Evolutionary conservation across 2,888 invertebrate genomes (phyloP).

Genomic region (Caenorhabditis sp.): DNA sequence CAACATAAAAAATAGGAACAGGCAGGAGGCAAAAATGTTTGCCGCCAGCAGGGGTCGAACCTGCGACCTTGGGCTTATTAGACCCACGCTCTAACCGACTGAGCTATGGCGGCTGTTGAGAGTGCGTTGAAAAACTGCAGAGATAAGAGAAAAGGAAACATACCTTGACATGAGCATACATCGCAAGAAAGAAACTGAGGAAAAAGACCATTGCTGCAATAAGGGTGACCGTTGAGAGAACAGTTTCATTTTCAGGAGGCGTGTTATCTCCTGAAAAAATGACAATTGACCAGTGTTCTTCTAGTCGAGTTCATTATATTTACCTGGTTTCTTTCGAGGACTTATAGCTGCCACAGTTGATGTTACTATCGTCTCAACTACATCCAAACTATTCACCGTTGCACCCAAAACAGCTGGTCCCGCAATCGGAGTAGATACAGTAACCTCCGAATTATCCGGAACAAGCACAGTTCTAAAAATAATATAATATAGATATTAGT

Average conservation of each 20-base stretch:
- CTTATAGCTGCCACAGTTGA: constrained; percentile 18
- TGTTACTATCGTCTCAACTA: constrained; percentile 13
- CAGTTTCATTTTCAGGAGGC: constrained; percentile 46
- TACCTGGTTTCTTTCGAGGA: constrained; percentile 21
- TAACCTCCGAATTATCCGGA: no score
- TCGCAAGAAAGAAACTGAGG: constrained; percentile 75
- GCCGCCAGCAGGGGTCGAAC: constrained; percentile 70
- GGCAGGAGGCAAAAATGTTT: constrained; percentile 43
- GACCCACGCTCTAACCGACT: constrained; percentile 71
- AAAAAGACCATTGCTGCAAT: constrained; percentile 75
- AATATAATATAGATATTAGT: no score
- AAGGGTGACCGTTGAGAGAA: constrained; percentile 73
- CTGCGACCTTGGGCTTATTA: constrained; percentile 71
- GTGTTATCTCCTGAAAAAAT: constrained; percentile 27
- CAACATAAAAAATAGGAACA: background rate
- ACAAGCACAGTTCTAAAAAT: no score
- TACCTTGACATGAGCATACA: constrained; percentile 75
- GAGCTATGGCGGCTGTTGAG: constrained; percentile 63
- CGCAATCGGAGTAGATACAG: constrained; percentile 3
- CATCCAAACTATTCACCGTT: background rate
- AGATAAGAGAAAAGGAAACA: background rate
- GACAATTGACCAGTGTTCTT: no score
- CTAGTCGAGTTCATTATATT: no score
- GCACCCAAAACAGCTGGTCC: constrained; percentile 8
- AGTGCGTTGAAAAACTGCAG: background rate